A percentile compares a stretch with the other conserved stretches of the same genome.
These are phyloP conservation scores for Lerema accius DNA, from an alignment of 1,140 invertebrate species.

Conservation along the genomic window DNA sequence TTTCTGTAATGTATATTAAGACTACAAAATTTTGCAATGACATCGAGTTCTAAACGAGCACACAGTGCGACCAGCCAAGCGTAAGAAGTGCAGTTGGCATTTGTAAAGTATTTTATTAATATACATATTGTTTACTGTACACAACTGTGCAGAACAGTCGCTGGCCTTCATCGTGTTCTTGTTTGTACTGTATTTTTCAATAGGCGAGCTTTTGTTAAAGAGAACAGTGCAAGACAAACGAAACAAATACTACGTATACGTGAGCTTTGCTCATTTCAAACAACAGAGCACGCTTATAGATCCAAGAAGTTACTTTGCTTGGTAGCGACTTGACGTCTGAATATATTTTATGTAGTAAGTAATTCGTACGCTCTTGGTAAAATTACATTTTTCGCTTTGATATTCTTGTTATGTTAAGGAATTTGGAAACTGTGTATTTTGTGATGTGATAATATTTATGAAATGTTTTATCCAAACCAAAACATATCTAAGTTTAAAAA, in stretches of 20 bases:
- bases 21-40: not conserved
- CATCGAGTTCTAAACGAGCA: not conserved
- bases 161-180: conserved; percentile 23
- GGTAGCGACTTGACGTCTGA: conserved; percentile 38
- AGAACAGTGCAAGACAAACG: conserved; percentile 33
- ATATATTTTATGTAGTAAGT: conserved; percentile 46
- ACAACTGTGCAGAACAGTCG: conserved; percentile 10
- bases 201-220: conserved; percentile 36
- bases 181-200: conserved; percentile 36
- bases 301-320: conserved; percentile 51
- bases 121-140: conserved; percentile 21
- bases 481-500: too few species aligned
- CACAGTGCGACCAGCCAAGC: not conserved
- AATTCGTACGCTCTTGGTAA: conserved; percentile 12
- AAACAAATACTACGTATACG: conserved; percentile 31
- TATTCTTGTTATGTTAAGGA: conserved; percentile 18
- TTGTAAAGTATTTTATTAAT: conserved; percentile 22
- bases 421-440: too few species aligned
- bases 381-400: conserved; percentile 31
- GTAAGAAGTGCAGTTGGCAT: conserved; percentile 17
- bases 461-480: too few species aligned
- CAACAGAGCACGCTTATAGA: conserved; percentile 46
- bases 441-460: too few species aligned
- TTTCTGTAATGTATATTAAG: not conserved
- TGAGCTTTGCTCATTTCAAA: conserved; percentile 30